A percentile compares a stretch with the other conserved stretches of the same genome.
Conservation (phyloP, 2,113 vertebrate species). For the Mungos mungo region DNA sequence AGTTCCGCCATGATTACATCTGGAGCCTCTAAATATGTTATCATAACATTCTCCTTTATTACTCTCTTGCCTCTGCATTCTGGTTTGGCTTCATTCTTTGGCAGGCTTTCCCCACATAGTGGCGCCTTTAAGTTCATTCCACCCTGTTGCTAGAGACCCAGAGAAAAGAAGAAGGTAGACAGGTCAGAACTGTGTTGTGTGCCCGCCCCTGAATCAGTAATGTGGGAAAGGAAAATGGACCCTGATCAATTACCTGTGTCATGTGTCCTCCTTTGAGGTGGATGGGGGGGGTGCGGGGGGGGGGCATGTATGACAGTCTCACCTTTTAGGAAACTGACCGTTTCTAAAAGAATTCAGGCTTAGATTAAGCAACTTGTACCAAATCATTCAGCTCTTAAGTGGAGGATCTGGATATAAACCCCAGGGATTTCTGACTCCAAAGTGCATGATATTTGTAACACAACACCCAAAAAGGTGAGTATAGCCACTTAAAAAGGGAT, state of each 20-base stretch:
- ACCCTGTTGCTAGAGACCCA: neutral
- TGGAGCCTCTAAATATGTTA: neutral
- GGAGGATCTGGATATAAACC: neutral
- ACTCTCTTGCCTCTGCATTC: neutral
- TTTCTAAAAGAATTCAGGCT: neutral
- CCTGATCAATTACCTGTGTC: neutral
- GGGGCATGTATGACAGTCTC: neutral
- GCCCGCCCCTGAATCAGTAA: neutral
- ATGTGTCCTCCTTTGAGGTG: neutral
- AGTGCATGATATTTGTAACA: neutral
- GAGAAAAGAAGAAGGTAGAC: neutral
- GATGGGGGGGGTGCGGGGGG: neutral
- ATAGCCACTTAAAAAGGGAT: neutral
- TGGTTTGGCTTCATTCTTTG: neutral
- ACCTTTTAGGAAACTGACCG: neutral
- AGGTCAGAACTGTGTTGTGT: neutral
- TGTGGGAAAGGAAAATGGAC: neutral
- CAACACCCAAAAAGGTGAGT: neutral
- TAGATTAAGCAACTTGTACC: neutral
- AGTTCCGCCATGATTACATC: neutral
- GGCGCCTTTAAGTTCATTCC: neutral
- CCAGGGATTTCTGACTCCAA: neutral
- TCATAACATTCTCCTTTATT: neutral
- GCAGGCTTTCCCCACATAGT: neutral
- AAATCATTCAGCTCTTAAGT: neutral